Percentiles rank a stretch among this genome's conserved stretches.
These are phyloP conservation scores for Sycophila texana DNA, from an alignment of 2,888 invertebrate species.

Conservation along the genomic window DNA sequence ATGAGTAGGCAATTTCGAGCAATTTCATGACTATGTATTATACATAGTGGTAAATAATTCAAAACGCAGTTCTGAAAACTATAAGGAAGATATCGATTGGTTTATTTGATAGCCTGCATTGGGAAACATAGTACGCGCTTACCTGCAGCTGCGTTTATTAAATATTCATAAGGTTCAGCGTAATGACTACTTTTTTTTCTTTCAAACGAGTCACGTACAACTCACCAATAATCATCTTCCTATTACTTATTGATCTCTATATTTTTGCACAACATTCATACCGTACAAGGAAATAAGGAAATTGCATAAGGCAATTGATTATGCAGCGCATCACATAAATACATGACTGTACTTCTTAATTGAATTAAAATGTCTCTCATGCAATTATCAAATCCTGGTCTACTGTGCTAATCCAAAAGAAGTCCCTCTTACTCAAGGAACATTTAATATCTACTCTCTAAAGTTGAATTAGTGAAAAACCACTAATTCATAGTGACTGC, in stretches of 20 bases:
- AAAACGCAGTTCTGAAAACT: conserved; percentile 13
- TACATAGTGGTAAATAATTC: conserved; percentile 5
- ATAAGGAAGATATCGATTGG: conserved; percentile 22
- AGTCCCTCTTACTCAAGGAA: too few relatives aligned
- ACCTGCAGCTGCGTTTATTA: not conserved
- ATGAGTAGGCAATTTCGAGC: not conserved
- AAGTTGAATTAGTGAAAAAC: too few relatives aligned
- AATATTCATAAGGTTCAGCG: conserved; percentile 6
- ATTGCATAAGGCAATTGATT: not conserved
- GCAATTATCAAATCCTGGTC: too few relatives aligned
- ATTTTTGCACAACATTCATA: too few relatives aligned
- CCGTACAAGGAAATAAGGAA: not conserved
- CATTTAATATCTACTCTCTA: too few relatives aligned
- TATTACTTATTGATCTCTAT: not conserved
- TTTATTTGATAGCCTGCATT: conserved; percentile 26
- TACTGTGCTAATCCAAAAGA: too few relatives aligned
- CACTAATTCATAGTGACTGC: too few relatives aligned
- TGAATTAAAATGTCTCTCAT: too few relatives aligned
- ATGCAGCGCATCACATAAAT: too few relatives aligned
- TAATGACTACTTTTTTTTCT: not conserved
- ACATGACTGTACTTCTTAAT: too few relatives aligned
- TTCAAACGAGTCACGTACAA: not conserved
- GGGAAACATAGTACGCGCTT: conserved; percentile 12
- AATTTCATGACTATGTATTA: conserved; percentile 21
- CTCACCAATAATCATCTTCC: not conserved